A percentile compares a stretch with the other conserved stretches of the same genome.
Evolutionary conservation across 2,797 vertebrate species (phyloP).

Genomic region (Ceryle rudis): DNA sequence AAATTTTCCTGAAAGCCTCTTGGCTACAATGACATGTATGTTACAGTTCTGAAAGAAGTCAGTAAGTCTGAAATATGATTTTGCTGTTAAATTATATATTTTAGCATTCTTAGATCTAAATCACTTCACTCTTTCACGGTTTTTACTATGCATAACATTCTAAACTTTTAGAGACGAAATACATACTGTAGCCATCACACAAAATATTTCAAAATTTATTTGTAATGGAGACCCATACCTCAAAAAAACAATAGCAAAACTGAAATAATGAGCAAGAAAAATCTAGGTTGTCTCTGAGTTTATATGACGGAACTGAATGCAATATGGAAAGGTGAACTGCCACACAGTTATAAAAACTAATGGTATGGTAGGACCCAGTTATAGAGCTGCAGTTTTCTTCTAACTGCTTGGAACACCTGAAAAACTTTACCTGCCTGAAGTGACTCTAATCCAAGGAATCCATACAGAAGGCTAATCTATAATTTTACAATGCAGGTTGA

Average conservation of each 20-base stretch:
- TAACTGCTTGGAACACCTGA: background rate
- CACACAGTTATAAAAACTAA: constrained; percentile 1
- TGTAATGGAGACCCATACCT: background rate
- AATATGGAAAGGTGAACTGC: background rate
- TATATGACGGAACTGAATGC: background rate
- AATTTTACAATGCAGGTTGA: background rate
- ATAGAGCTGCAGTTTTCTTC: background rate
- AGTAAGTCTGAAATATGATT: background rate
- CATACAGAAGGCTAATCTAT: background rate
- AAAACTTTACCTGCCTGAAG: background rate
- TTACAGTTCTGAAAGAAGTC: background rate
- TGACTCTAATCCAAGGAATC: background rate
- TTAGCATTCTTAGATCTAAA: background rate
- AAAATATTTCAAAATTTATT: background rate
- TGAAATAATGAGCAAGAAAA: background rate
- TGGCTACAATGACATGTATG: background rate
- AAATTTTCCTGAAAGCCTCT: background rate
- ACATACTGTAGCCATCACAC: background rate
- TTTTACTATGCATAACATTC: background rate
- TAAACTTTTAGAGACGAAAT: background rate
- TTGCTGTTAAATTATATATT: background rate
- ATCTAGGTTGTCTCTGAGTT: background rate
- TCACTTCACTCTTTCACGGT: background rate
- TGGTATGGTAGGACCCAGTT: background rate
- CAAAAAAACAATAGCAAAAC: background rate